Conservation (phyloP, 2,797 vertebrate genomes). For the Sphenodon punctatus region DNA sequence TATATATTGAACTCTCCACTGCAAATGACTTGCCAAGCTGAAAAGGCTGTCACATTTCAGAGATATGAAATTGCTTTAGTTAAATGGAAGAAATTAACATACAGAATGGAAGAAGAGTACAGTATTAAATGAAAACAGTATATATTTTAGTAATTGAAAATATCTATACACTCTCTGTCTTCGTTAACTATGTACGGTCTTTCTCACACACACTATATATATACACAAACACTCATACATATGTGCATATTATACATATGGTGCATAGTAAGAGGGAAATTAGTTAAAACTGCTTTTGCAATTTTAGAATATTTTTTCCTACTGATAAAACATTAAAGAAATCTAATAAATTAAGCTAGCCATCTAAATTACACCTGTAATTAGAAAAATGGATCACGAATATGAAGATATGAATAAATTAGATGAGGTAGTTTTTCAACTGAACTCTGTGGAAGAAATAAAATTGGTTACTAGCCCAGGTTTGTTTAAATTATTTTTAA, state of each 20-base stretch:
- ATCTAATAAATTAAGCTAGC: constrained; percentile 16
- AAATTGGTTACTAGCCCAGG: constrained; percentile 42
- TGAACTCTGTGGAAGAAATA: constrained; percentile 26
- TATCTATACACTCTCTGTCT: too few relatives aligned
- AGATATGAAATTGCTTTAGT: constrained; percentile 8
- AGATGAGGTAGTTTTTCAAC: constrained; percentile 45
- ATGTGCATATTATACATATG: too few relatives aligned
- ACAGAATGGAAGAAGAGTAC: neutral
- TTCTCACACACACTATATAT: too few relatives aligned
- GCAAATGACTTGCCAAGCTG: neutral
- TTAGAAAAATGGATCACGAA: constrained; percentile 59
- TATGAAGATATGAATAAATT: constrained; percentile 48
- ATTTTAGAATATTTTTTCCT: neutral
- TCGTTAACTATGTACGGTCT: too few relatives aligned
- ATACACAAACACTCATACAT: too few relatives aligned
- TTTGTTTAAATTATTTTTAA: constrained; percentile 71
- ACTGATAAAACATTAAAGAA: neutral
- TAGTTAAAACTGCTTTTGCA: constrained; percentile 19
- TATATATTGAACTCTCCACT: constrained; percentile 8
- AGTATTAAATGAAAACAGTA: neutral
- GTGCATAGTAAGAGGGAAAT: constrained; percentile 24
- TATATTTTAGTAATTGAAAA: too few relatives aligned
- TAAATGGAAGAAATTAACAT: constrained; percentile 10
- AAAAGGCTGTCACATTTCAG: neutral
- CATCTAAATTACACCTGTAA: constrained; percentile 21